Conservation (phyloP, 2,113 vertebrate genomes). For the Carettochelys insculpta region DNA sequence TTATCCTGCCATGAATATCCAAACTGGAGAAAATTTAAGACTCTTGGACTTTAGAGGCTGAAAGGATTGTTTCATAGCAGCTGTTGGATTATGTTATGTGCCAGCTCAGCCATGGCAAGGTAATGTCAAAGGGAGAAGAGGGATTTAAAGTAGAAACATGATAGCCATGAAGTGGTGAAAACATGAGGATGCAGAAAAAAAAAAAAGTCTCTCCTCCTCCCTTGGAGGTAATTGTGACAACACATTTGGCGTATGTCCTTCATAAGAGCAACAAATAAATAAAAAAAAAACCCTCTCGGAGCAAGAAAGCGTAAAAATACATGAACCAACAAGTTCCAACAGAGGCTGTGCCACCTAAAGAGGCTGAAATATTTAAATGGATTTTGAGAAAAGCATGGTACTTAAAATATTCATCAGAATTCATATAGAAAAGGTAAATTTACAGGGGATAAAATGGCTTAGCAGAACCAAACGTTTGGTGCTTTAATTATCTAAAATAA, state of each 20-base stretch:
- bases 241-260: not conserved
- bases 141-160: not conserved
- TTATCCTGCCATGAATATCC: not conserved
- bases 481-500: not conserved
- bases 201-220: too few species aligned
- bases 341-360: not conserved
- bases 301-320: not conserved
- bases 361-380: not conserved
- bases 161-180: not conserved
- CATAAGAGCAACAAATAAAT: not conserved
- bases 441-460: not conserved
- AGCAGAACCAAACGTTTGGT: not conserved
- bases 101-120: not conserved
- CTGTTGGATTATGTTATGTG: not conserved
- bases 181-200: not conserved
- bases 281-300: not conserved
- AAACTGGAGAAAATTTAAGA: not conserved
- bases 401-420: not conserved
- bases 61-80: not conserved
- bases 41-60: not conserved
- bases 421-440: not conserved
- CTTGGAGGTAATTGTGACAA: too few species aligned
- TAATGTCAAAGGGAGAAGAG: not conserved
- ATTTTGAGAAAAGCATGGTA: not conserved
- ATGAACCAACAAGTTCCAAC: not conserved